Evolutionary conservation across 64 coral and sea anemone genomes (phyloP), one percentile per base, ranked within the genome.

Genomic region (Anthopleura sola): DNA sequence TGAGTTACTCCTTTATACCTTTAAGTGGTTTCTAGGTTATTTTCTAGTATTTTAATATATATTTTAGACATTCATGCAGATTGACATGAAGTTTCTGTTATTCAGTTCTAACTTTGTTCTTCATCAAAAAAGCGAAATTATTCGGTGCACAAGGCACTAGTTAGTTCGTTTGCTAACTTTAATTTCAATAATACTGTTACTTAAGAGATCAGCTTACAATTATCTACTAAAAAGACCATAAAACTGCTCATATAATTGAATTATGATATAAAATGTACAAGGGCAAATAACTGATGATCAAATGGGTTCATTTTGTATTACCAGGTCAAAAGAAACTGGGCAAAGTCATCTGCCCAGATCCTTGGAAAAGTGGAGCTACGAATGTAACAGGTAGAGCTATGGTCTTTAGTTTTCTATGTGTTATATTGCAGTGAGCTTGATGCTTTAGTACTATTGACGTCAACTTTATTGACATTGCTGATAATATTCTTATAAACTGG

Each of bases 271-370:
- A 11, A 24, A 11, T 2, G 15, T 75, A 54, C 68, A 76, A 53
- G 16, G 6, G 13, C 0, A 33, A 21, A 39, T 20, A n/a, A 37
- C 24, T 32, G 66, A 71, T 14, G 10, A 11, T 68, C 0, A 34
- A 83, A 6, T 56, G 54, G 2, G 53, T 64, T 64, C 6, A 44
- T 2, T 83, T 77, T 16, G 1, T n/a, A 40, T 80, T 69, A 46
- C 66, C n/a, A 98, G 95, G 95, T 87, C 92, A 98, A 78, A 94
- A 94, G 16, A 98, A 98, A 85, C 79, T 98, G 9, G 95, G 95
- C 17, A 98, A 98, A 77, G 95, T 98, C 4, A 98, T 98, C 40
- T 89, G 86, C 38, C 95, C 95, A 24, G 95, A 98, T 86, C 95
- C 95, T 36, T 98, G 95, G 95, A 98, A 98, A 77, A 71, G 91